phyloP scores from a whole-genome alignment of 2,888 invertebrate genomes.

The Ichneumoninae sp. region DNA sequence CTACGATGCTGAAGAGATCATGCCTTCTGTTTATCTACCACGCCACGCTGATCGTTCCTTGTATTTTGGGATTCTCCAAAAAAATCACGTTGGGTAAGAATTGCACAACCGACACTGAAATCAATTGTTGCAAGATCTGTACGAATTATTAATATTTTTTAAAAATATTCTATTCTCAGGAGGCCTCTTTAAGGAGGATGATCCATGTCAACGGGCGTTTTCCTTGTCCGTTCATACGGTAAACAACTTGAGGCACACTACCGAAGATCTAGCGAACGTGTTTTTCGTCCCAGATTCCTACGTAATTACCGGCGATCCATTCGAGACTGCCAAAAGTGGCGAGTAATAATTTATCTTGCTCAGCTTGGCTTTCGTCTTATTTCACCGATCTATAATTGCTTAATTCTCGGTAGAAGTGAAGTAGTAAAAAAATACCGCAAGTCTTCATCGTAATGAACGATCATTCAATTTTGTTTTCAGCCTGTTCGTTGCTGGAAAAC shows the following conservation, averaged over 20 bases:
- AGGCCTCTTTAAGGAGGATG: conserved; percentile 86
- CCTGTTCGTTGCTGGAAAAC: conserved; percentile 38
- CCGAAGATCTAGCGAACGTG: conserved; percentile 47
- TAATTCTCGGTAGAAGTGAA: neutral
- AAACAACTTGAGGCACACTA: conserved; percentile 82
- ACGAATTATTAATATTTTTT: neutral
- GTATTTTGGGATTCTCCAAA: conserved; percentile 67
- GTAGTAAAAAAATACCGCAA: neutral
- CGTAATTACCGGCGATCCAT: conserved; percentile 59
- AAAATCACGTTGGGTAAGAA: conserved; percentile 57
- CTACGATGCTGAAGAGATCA: conserved; percentile 67
- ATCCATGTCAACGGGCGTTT: conserved; percentile 87
- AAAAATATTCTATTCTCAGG: conserved; percentile 83
- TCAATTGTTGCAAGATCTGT: neutral
- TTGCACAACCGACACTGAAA: neutral
- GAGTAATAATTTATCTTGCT: conserved; percentile 31
- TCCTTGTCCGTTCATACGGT: conserved; percentile 85
- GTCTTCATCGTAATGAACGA: neutral
- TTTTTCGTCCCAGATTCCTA: conserved; percentile 45
- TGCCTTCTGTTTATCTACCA: conserved; percentile 49
- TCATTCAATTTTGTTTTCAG: conserved; percentile 38
- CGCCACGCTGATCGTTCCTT: conserved; percentile 64
- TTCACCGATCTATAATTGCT: neutral
- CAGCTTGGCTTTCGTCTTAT: conserved; percentile 14
- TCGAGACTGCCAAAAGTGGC: conserved; percentile 64